Base-by-base conservation (phyloP, 2,113 vertebrate genomes). In the Xerus inauris region DNA sequence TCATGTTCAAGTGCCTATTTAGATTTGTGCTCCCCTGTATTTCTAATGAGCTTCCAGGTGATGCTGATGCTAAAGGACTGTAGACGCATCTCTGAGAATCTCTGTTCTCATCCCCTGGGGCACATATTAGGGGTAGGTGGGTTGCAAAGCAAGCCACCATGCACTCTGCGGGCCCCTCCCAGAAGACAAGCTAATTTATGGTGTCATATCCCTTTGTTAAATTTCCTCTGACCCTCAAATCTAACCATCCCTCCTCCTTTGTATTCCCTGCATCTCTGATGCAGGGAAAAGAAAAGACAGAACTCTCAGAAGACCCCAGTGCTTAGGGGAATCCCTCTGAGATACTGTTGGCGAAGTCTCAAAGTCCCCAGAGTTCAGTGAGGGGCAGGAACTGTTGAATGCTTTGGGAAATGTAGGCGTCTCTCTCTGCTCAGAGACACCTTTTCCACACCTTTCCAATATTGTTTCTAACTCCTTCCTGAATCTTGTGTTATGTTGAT, bases 401-500 rank as follows among this genome's bases (percentile, higher is more conserved):
- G 6, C n/a, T 69, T 32, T 77, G 84, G 85, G 38, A 76, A 51
- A n/a, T 30, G 13, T 5, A 38, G 64, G 42, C 0, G 11, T 22
- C 13, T 13, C 79, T 22, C 28, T 57, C 14, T 57, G 28, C 30
- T 32, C 13, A 26, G 3, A 3, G 91, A 54, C 13, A 42, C 38
- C 40, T 49, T 65, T 47, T 51, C 87, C 20, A 4, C n/a, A 94
- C 92, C 90, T 94, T 94, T 49, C 45, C 82, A 69, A 73, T 95
- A 93, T 75, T 94, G 71, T 92, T 92, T 96, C 73, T 96, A 8
- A 26, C 32, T 26, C 49, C 76, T 45, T 87, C 84, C 97, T 69
- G 59, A 77, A 87, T 97, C 93, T 97, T 98, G 89, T 96, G 97
- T 98, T 97, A 98, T 98, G 97, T 95, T 98, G 98, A 98, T 98